Base-by-base conservation (phyloP, 1,140 invertebrate species). In the Meloidogyne chitwoodi region DNA sequence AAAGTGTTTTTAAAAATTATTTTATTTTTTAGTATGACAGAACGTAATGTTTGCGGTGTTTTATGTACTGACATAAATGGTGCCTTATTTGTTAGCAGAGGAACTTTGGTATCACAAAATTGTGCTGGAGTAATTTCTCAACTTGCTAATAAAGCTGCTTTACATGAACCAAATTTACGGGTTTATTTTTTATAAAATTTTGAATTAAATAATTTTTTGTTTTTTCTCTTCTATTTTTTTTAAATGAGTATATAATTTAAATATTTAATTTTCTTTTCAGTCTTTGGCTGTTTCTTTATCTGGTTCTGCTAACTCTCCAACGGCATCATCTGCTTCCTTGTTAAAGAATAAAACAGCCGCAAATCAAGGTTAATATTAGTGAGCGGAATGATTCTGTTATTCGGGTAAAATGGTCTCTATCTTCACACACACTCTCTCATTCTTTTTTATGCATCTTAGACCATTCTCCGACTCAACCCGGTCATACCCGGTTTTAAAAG, bases 111-210 rank as follows among this genome's bases (percentile, higher is more conserved):
- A 44, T 22, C 74, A 22, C 68, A 56, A 24, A n/a, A 75, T 11
- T 78, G 79, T 6, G 77, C 77, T 2, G 77, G 79, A n/a, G 34
- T 80, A 19, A 67, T 79, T 2, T 44, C 77, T 26, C 77, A 78
- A 38, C 29, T 78, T 41, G 66, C 76, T n/a, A 70, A 62, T 34
- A 27, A 76, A 48, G 44, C 77, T 22, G 11, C 12, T 24, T 48
- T 78, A 5, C 38, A 44, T 16, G 77, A 78, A 29, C 77, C 77
- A 6, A 72, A n/a, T 26, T 24, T 67, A 14, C 66, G 78, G 77
- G 70, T 62, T 3, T 8, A 22, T 10, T 34, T 29, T 34, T n/a
- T 65, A 65, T n/a, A 65, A 38, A n/a, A 29, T 27, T 26, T 8
- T 2, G 6, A 63, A 22, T 2, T 2, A 26, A 22, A 6, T 2